Percentiles rank a stretch among this genome's conserved stretches.
These are phyloP conservation scores for Acomys russatus DNA, from an alignment of 2,797 vertebrate genomes.

Conservation along the genomic window DNA sequence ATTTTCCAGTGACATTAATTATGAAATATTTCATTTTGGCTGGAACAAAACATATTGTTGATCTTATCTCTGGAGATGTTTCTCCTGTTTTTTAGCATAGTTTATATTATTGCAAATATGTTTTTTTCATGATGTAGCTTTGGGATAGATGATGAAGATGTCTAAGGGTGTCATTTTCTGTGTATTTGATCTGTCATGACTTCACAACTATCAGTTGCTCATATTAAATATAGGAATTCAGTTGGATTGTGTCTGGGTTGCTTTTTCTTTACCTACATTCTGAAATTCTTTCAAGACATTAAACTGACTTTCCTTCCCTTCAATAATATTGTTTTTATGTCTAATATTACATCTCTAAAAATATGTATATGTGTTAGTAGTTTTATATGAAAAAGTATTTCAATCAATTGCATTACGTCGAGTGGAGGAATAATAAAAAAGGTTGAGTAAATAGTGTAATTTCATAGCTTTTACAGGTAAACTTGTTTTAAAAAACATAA, in stretches of 20 bases:
- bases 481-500: not conserved
- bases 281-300: not conserved
- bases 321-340: not conserved
- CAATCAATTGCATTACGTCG: not conserved
- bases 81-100: not conserved
- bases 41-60: not conserved
- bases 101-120: not conserved
- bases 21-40: not conserved
- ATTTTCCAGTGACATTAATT: constrained; percentile 3
- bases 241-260: not conserved
- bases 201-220: not conserved
- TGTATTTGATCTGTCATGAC: not conserved
- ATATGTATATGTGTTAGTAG: not conserved
- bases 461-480: not conserved
- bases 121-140: not conserved
- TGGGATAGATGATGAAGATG: no score
- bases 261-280: not conserved
- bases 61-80: not conserved
- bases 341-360: not conserved
- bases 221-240: not conserved
- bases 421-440: not conserved
- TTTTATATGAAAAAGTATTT: not conserved
- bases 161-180: not conserved
- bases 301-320: not conserved
- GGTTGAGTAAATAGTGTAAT: not conserved